A percentile compares a stretch with the other conserved stretches of the same genome.
Conservation (phyloP, 2,797 vertebrate species). For the Pagetopsis macropterus region DNA sequence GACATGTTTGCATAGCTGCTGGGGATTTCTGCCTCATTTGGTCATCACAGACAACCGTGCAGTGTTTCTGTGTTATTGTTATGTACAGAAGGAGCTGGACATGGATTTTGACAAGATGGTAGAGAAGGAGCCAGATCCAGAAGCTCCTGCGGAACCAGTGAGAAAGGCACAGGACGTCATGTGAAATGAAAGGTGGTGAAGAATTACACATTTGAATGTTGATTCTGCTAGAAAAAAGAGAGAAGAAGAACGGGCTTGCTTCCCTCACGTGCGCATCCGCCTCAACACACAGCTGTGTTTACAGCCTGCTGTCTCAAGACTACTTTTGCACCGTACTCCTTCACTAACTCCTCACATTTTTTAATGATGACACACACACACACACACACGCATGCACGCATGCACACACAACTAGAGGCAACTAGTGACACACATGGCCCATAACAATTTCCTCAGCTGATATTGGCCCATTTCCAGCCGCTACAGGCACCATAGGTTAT, state of each 20-base stretch:
- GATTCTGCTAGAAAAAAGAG: background rate
- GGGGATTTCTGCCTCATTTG: slow-evolving; percentile 78
- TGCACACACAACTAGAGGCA: slow-evolving; percentile 18
- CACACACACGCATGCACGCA: slow-evolving; percentile 41
- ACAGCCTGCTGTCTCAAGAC: slow-evolving; percentile 42
- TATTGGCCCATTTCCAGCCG: slow-evolving; percentile 70
- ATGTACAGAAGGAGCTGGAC: slow-evolving; percentile 41
- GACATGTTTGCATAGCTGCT: slow-evolving; percentile 77
- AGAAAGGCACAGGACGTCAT: slow-evolving; percentile 1
- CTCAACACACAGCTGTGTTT: slow-evolving; percentile 73
- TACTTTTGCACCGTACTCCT: slow-evolving; percentile 23
- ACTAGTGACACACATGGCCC: slow-evolving; percentile 15
- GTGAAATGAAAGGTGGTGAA: slow-evolving; percentile 32
- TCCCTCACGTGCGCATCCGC: slow-evolving; percentile 37
- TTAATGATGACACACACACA: slow-evolving; percentile 13
- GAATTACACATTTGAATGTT: slow-evolving; percentile 6
- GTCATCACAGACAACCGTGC: slow-evolving; percentile 59
- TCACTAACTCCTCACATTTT: too few relatives aligned
- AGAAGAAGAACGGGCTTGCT: slow-evolving; percentile 14
- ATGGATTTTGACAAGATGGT: slow-evolving; percentile 45
- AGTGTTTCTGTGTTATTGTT: slow-evolving; percentile 55
- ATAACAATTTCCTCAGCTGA: slow-evolving; percentile 65
- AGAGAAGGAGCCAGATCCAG: slow-evolving; percentile 42
- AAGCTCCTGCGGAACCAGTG: slow-evolving; percentile 29
- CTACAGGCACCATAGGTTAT: slow-evolving; percentile 44